Evolutionary conservation across 2,113 vertebrate species (phyloP), one percentile per base, ranked within the genome.

Genomic region (Sisor rabdophorus): DNA sequence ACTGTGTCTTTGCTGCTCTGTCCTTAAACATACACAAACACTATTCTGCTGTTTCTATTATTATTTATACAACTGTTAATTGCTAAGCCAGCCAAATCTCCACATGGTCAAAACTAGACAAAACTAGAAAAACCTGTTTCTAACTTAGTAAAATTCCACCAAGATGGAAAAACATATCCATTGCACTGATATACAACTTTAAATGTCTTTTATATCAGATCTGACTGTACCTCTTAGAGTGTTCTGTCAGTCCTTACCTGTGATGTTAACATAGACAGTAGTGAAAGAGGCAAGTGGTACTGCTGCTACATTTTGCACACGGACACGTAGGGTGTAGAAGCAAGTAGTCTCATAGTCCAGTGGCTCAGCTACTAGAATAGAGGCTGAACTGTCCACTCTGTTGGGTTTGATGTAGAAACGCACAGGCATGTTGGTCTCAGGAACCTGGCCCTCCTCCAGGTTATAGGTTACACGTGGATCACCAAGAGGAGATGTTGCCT

Each of bases 361-460:
- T 32, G 93, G 93, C 84, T 96, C 94, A 1, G 94, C 92, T 70
- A 96, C 91, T 81, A 95, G 87, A 83, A 96, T 90, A 75, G 93
- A 93, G 5, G 94, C 94, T 5, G 95, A 95, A 72, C 93, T 89
- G 71, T 95, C 93, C 0, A 84, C 88, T 73, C 94, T 88, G 87
- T 95, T 95, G n/a, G 94, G 91, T 80, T 93, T 95, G 84, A 96
- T 86, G 87, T 95, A 96, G 89, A 95, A 96, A 36, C 90, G 91
- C 77, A 95, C 91, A 3, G 95, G 94, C 91, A 94, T 93, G 90
- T 95, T 95, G 75, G 94, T 93, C 88, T 94, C 94, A 8, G 94
- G 93, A 59, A 95, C 91, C 84, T 94, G 94, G 47, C 95, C 95
- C 77, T 95, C 94, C 86, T 95, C 95, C 84, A 96, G 89, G 84